Base-by-base conservation (phyloP, 2,113 vertebrate genomes). In the Dunckerocampus dactyliophorus region DNA sequence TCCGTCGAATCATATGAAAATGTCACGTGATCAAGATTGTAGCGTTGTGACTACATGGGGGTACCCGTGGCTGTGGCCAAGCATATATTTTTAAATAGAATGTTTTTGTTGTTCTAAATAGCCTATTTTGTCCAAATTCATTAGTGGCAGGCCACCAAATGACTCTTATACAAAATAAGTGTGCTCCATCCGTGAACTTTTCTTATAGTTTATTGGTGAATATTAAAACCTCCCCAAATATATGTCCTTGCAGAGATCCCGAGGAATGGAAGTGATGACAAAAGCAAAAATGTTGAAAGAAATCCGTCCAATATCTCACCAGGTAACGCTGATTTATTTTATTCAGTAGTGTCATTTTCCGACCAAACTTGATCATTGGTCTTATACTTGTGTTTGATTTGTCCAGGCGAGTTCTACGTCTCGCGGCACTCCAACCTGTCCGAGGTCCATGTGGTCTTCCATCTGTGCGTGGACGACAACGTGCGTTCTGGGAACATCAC, bases 391-490 rank as follows among this genome's bases (percentile, higher is more conserved):
- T n/a, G n/a, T 12, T 20, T n/a, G 24, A 5, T 28, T 20, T 20
- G 6, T 39, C 22, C 59, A 2, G 97, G 97, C 47, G 97, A 99
- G 85, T 98, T 99, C 82, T 99, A 99, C 52, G 93, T 98, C 73
- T 93, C 94, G 0, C 90, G 94, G 0, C 97, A 99, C 81, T 99
- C 95, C 34, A 99, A 99, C 80, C 92, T 99, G 43, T 98, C 96
- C 1, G 96, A 98, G 87, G 94, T 95, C 63, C 97, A 99, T 0
- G 91, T 93, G 1, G 90, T 97, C 57, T 99, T 98, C 85, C 97
- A 99, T 65, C 91, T 99, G 15, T 99, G 97, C 6, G 95, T 98
- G 91, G 97, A 99, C 21, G 97, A 99, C 76, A 96, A 95, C 0
- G 92, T 98, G 37, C 92, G 94, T 2, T 98, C 93, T 0, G 93